A percentile compares a stretch with the other conserved stretches of the same genome.
Evolutionary conservation across 2,113 vertebrate genomes (phyloP).

Genomic region (Centropus unirufus): DNA sequence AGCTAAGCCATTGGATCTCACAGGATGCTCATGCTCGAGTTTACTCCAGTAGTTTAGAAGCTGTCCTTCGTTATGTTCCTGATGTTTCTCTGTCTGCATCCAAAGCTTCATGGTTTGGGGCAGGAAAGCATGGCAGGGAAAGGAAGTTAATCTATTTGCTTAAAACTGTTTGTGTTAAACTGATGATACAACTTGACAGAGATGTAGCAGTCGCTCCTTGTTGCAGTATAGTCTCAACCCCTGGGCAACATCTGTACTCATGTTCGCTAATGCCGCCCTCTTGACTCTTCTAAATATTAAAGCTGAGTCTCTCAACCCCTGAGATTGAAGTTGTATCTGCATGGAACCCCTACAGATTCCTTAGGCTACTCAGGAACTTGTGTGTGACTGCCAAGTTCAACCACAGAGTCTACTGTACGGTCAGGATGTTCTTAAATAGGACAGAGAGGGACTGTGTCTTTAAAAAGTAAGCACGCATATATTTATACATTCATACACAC

Average conservation of each 20-base stretch:
- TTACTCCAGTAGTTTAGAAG: background rate
- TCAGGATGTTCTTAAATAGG: background rate
- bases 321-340: background rate
- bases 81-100: background rate
- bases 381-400: background rate
- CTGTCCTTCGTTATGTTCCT: background rate
- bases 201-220: background rate
- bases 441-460: background rate
- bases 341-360: background rate
- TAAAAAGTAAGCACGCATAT: background rate
- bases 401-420: accelerated
- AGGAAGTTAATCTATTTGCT: background rate
- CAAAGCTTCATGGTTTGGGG: background rate
- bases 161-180: background rate
- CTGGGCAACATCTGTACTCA: background rate
- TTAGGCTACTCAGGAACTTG: background rate
- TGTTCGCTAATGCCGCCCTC: background rate
- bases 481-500: background rate
- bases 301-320: background rate
- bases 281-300: background rate
- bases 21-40: background rate
- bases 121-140: background rate
- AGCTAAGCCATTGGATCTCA: background rate
- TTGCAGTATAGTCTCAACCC: background rate
- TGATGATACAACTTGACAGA: background rate